These are phyloP conservation scores for Rousettus madagascariensis DNA, from an alignment of 2,797 vertebrate genomes.

Conservation along the genomic window DNA sequence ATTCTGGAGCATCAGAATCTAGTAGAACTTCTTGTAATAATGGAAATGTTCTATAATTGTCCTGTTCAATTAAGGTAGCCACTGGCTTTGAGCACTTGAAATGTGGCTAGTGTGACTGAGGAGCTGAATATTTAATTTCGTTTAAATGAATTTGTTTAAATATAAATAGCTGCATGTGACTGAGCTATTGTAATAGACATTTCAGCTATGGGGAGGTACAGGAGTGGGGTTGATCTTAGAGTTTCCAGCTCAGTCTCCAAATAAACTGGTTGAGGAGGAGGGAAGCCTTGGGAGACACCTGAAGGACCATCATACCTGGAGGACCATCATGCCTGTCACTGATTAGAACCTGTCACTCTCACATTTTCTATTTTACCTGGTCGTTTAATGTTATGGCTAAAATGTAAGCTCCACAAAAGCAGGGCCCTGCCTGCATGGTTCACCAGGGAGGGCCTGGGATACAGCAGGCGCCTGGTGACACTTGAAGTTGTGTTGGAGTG, in stretches of 20 bases:
- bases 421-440: background rate
- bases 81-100: background rate
- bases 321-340: background rate
- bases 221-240: background rate
- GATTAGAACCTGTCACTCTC: background rate
- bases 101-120: background rate
- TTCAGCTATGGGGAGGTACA: background rate
- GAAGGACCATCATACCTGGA: background rate
- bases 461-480: background rate
- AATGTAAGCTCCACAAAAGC: background rate
- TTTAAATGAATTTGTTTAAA: background rate
- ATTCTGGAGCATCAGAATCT: background rate
- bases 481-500: background rate
- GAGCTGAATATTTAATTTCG: background rate
- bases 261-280: background rate
- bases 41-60: background rate
- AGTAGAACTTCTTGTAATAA: background rate
- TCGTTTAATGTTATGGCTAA: background rate
- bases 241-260: background rate
- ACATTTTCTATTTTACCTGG: background rate
- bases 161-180: background rate
- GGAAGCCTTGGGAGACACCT: background rate
- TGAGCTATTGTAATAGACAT: background rate
- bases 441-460: background rate
- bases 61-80: background rate